These are phyloP conservation scores for Ptychochromis oligacanthus DNA, from an alignment of 2,113 vertebrate genomes.

Conservation along the genomic window DNA sequence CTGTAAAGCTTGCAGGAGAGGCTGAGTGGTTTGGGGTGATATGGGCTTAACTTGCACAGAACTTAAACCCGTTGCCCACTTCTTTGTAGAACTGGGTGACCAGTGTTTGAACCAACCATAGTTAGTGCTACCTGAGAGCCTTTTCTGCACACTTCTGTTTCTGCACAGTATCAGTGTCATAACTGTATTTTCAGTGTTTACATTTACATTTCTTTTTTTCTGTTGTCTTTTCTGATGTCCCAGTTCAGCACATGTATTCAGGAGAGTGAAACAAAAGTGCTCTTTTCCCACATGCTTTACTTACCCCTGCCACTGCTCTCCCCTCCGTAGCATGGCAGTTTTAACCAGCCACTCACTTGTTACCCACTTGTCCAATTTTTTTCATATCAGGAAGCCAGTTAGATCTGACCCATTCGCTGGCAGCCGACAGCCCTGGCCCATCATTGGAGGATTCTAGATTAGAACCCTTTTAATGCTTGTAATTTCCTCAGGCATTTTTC, in stretches of 20 bases:
- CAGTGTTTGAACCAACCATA: conserved; percentile 40
- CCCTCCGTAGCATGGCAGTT: background rate
- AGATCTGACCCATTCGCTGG: conserved; percentile 19
- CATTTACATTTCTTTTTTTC: background rate
- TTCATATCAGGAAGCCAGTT: conserved; percentile 22
- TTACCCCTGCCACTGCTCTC: background rate
- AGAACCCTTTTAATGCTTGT: conserved; percentile 59
- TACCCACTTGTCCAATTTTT: conserved; percentile 9
- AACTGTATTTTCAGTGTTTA: background rate
- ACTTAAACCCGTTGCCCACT: conserved; percentile 28
- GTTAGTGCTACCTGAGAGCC: background rate
- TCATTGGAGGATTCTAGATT: conserved; percentile 22
- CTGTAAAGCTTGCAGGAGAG: conserved; percentile 15
- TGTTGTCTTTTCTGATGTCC: background rate
- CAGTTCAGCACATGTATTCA: background rate
- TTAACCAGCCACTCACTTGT: conserved; percentile 11
- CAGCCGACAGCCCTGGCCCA: background rate
- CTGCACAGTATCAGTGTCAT: too few relatives aligned
- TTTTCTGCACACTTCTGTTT: background rate
- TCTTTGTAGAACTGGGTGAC: conserved; percentile 41
- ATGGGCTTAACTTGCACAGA: conserved; percentile 32
- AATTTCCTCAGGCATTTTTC: conserved; percentile 55
- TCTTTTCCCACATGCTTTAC: background rate
- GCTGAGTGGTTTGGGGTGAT: conserved; percentile 51
- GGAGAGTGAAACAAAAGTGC: background rate